These are phyloP conservation scores for Abscondita cerata DNA, from an alignment of 2,888 invertebrate species.

Conservation along the genomic window DNA sequence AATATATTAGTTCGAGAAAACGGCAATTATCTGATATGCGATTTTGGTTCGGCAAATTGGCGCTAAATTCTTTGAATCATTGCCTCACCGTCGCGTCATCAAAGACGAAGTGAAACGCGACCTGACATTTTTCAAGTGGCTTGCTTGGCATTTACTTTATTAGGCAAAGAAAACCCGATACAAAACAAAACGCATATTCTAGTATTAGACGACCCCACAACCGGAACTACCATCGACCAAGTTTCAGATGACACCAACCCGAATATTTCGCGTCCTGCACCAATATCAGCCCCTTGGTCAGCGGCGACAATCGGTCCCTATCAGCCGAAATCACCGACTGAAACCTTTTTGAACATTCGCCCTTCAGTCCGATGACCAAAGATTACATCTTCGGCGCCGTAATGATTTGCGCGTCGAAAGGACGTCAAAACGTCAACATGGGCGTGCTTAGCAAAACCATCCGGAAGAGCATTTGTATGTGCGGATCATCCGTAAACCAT, in stretches of 20 bases:
- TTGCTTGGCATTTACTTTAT: constrained; percentile 72
- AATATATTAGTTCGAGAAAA: constrained; percentile 83
- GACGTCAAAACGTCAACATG: constrained; percentile 55
- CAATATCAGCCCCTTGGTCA: constrained; percentile 52
- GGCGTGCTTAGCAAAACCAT: constrained; percentile 63
- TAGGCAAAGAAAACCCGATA: constrained; percentile 78
- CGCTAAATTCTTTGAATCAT: constrained; percentile 71
- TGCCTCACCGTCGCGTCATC: constrained; percentile 72
- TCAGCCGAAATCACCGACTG: constrained; percentile 73
- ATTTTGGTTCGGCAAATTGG: constrained; percentile 94
- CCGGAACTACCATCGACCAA: constrained; percentile 53
- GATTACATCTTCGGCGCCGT: constrained; percentile 82
- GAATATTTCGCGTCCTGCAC: constrained; percentile 57
- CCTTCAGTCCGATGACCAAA: constrained; percentile 77
- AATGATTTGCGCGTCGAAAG: constrained; percentile 70
- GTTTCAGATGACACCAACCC: constrained; percentile 47
- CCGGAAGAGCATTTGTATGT: constrained; percentile 70
- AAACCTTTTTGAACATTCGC: constrained; percentile 82
- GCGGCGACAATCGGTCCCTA: constrained; percentile 53
- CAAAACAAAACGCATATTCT: constrained; percentile 76
- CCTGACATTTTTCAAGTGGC: constrained; percentile 90
- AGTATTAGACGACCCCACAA: constrained; percentile 66
- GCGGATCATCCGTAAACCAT: constrained; percentile 74
- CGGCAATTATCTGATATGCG: constrained; percentile 87
- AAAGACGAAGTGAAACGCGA: constrained; percentile 85